phyloP scores from a whole-genome alignment of 1,140 invertebrate species.

The Cyclina sinensis region DNA sequence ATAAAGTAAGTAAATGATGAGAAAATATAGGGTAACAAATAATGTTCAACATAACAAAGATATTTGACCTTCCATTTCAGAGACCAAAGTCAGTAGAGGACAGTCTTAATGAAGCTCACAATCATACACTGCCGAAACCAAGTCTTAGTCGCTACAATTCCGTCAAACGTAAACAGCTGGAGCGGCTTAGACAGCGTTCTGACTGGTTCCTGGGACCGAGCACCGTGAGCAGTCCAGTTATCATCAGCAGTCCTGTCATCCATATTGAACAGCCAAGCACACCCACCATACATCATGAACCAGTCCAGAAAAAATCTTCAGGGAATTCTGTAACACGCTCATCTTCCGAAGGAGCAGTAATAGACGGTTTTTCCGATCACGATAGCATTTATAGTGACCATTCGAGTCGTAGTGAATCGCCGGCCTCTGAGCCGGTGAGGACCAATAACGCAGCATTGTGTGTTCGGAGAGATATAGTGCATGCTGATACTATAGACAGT shows the following conservation, averaged over 20 bases:
- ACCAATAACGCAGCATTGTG: conserved; percentile 73
- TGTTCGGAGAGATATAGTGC: conserved; percentile 79
- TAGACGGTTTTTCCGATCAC: conserved; percentile 81
- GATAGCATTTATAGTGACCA: conserved; percentile 84
- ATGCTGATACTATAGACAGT: conserved; percentile 82
- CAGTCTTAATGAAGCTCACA: conserved; percentile 81
- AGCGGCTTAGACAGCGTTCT: conserved; percentile 83
- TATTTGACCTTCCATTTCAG: conserved; percentile 67
- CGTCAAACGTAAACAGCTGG: conserved; percentile 84
- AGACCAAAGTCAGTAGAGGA: conserved; percentile 84
- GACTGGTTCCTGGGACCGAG: conserved; percentile 85
- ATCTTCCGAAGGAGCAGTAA: conserved; percentile 82
- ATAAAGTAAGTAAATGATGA: too few relatives aligned
- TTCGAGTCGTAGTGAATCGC: conserved; percentile 83
- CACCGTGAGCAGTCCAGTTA: conserved; percentile 67
- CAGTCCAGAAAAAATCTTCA: conserved; percentile 72
- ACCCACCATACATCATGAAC: conserved; percentile 64
- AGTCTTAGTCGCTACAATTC: conserved; percentile 84
- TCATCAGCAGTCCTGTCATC: conserved; percentile 69
- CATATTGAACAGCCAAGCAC: conserved; percentile 51
- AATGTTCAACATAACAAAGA: too few relatives aligned
- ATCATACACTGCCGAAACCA: conserved; percentile 74
- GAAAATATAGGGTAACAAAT: too few relatives aligned
- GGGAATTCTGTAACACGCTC: conserved; percentile 83
- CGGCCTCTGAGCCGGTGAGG: conserved; percentile 82